These are phyloP conservation scores for Pseudoatta argentina DNA, from an alignment of 1,140 invertebrate genomes.

Conservation along the genomic window DNA sequence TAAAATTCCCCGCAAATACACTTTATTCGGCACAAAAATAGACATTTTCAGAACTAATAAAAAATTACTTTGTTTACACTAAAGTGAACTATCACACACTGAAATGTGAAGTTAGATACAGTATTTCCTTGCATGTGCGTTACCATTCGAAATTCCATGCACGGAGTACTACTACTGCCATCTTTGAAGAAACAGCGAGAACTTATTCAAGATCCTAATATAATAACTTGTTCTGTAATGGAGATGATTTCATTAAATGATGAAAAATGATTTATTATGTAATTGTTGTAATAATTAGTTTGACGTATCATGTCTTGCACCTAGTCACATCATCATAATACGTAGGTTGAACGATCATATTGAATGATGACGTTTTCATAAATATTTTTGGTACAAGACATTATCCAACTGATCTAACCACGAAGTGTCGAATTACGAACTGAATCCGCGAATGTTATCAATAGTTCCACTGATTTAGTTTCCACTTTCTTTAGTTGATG, in stretches of 20 bases:
- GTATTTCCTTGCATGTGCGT: too few species aligned
- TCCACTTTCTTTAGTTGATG: background rate
- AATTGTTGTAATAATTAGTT: constrained; percentile 19
- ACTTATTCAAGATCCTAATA: too few species aligned
- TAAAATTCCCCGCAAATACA: too few species aligned
- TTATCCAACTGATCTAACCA: constrained; percentile 72
- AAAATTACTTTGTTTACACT: too few species aligned
- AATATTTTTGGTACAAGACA: constrained; percentile 61
- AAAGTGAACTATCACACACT: too few species aligned
- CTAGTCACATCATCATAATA: constrained; percentile 53
- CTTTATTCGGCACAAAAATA: too few species aligned
- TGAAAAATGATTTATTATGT: background rate
- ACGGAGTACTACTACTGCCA: too few species aligned
- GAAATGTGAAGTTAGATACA: too few species aligned
- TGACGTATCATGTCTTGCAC: constrained; percentile 32
- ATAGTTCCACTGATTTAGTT: background rate
- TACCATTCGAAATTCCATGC: too few species aligned
- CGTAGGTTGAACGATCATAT: constrained; percentile 69
- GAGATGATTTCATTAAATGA: background rate
- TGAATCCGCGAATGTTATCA: background rate
- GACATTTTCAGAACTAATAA: too few species aligned
- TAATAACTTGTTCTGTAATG: constrained; percentile 14
- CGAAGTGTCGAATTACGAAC: background rate
- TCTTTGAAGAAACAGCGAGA: too few species aligned
- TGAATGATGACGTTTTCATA: constrained; percentile 69